phyloP scores from a whole-genome alignment of 2,888 invertebrate species.

The Cephus pygmeus region DNA sequence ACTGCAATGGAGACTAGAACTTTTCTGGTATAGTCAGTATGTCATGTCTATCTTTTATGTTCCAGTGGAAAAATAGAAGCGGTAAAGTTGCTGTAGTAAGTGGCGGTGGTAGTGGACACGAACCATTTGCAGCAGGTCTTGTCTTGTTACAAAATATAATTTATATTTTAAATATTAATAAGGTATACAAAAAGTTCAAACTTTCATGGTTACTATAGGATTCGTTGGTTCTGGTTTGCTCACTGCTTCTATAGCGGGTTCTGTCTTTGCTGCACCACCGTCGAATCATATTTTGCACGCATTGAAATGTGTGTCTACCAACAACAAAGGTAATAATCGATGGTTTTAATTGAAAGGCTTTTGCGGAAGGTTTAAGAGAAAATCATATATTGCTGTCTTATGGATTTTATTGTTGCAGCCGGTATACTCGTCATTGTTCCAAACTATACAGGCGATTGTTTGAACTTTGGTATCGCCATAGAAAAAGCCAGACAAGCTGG shows the following conservation, averaged over 20 bases:
- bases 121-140: slow-evolving; percentile 70
- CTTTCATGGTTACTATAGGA: slow-evolving; percentile 65
- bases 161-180: background rate
- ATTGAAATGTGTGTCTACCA: slow-evolving; percentile 71
- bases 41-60: background rate
- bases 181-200: background rate
- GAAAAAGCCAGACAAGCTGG: slow-evolving; percentile 77
- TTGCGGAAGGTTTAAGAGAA: background rate
- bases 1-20: background rate
- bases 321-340: slow-evolving; percentile 69
- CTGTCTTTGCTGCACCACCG: slow-evolving; percentile 83
- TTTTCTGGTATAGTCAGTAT: background rate
- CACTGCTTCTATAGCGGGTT: slow-evolving; percentile 75
- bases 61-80: slow-evolving; percentile 39
- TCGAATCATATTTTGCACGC: slow-evolving; percentile 75
- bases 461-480: slow-evolving; percentile 85
- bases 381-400: background rate
- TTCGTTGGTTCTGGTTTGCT: slow-evolving; percentile 85
- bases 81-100: slow-evolving; percentile 71
- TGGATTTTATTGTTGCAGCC: slow-evolving; percentile 54
- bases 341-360: background rate
- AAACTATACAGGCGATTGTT: slow-evolving; percentile 82
- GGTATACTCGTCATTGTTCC: slow-evolving; percentile 80
- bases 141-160: background rate
- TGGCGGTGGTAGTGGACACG: slow-evolving; percentile 89